Base-by-base conservation (phyloP, 2,113 vertebrate species). In the Psammodynastes pulverulentus region DNA sequence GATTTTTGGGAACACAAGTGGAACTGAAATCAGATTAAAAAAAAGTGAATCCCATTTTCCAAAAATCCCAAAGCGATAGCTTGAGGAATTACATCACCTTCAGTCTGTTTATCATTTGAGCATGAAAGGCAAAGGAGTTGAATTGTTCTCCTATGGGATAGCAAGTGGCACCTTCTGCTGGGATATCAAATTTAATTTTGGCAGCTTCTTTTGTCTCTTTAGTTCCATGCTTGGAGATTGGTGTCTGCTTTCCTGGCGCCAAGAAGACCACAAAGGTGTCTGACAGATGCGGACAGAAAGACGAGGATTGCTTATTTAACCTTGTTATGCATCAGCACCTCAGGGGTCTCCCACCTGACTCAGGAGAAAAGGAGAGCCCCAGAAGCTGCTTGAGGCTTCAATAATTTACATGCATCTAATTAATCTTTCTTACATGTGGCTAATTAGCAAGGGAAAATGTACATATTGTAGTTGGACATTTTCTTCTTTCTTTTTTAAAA, bases 401-500 rank as follows among this genome's bases (percentile, higher is more conserved):
- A 97, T 98, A 98, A 98, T 98, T 98, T 96, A 98, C 96, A 91
- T 95, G 95, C 92, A 95, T 97, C 97, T 96, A 92, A 95, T 97
- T 97, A 96, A 96, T 96, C 97, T 97, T 94, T 93, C 95, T 98
- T 97, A 97, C 95, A 96, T 95, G 96, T 94, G 95, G 95, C 94
- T 96, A 97, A 95, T 97, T 98, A 94, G 93, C 93, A 92, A 91
- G 91, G 91, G 92, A 95, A 93, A 95, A 96, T 94, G 95, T 43
- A 53, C 0, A 1, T 53, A 90, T 94, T 84, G 48, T 89, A 86
- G 89, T 93, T 94, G 94, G 72, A 87, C 90, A 39, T 92, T 93
- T 96, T 95, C 91, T 88, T 97, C n/a, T n/a, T 34, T 67, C 62
- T 67, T 67, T 29, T 67, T 67, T 67, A 94, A 94, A 72, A 95